These are phyloP conservation scores for Ceratoteleas bidentatus DNA, from an alignment of 1,140 invertebrate species.

Conservation along the genomic window DNA sequence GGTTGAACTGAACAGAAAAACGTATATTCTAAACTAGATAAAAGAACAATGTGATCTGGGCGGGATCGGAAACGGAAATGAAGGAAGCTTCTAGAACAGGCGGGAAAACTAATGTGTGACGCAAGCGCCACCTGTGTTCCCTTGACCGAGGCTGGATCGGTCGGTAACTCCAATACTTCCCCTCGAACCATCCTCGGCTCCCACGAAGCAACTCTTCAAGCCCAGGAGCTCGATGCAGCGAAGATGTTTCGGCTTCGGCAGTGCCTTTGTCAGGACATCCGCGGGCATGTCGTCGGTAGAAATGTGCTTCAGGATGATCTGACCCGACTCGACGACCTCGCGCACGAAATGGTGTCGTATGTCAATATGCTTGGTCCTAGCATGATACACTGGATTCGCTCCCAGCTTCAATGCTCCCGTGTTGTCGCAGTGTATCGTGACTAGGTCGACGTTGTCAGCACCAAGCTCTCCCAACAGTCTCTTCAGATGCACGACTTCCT, in stretches of 20 bases:
- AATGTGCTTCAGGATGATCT: neutral
- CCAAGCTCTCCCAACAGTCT: neutral
- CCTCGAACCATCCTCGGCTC: neutral
- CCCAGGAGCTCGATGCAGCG: neutral
- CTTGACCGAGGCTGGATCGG: neutral
- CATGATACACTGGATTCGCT: neutral
- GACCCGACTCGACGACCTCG: slow-evolving; percentile 2
- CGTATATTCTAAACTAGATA: no score
- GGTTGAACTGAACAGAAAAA: no score
- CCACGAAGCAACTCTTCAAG: neutral
- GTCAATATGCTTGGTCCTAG: neutral
- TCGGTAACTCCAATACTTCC: slow-evolving; percentile 8
- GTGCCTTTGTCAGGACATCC: slow-evolving; percentile 1
- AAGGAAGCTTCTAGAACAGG: no score
- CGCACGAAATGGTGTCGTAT: neutral
- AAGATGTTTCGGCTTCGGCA: neutral
- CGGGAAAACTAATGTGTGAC: no score
- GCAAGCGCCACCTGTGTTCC: no score
- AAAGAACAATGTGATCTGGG: no score
- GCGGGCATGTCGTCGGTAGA: neutral
- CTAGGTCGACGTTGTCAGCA: neutral
- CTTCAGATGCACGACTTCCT: neutral
- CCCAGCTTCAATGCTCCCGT: neutral
- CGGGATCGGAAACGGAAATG: no score
- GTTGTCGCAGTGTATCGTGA: neutral